A percentile compares a stretch with the other conserved stretches of the same genome.
Evolutionary conservation across 2,888 invertebrate genomes (phyloP).

Genomic region (Eumerus sabulonum): DNA sequence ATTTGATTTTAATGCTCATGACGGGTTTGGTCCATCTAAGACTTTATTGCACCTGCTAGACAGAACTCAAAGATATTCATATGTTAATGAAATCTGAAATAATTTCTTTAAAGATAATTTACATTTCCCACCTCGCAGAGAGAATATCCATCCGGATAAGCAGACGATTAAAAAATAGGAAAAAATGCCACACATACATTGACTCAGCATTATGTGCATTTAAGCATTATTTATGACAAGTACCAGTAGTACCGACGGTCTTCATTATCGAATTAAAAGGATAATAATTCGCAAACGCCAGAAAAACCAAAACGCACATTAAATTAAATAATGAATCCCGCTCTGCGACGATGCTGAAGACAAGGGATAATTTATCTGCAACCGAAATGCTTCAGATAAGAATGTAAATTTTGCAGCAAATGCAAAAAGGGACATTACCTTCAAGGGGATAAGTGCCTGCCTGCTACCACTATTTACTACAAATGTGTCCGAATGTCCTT

Average conservation of each 20-base stretch:
- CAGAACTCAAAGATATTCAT: too few species aligned
- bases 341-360: slow-evolving; percentile 21
- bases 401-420: slow-evolving; percentile 77
- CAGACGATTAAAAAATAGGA: too few species aligned
- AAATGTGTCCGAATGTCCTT: slow-evolving; percentile 11
- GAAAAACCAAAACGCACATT: slow-evolving; percentile 34
- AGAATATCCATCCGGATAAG: background rate
- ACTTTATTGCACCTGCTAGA: too few species aligned
- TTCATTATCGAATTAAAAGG: slow-evolving; percentile 65
- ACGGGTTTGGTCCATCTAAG: too few species aligned
- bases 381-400: slow-evolving; percentile 61
- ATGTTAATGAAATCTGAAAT: too few species aligned
- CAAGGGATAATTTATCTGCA: slow-evolving; percentile 63
- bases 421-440: slow-evolving; percentile 73
- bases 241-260: slow-evolving; percentile 26
- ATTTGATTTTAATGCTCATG: too few species aligned
- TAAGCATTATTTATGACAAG: slow-evolving; percentile 28
- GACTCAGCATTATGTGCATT: slow-evolving; percentile 17
- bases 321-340: slow-evolving; percentile 55
- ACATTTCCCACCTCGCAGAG: too few species aligned
- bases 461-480: slow-evolving; percentile 14
- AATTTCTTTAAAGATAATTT: too few species aligned
- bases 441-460: slow-evolving; percentile 28
- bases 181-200: slow-evolving; percentile 10
- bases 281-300: slow-evolving; percentile 44